Conservation (phyloP, 2,888 invertebrate species). For the Coelopa pilipes region DNA sequence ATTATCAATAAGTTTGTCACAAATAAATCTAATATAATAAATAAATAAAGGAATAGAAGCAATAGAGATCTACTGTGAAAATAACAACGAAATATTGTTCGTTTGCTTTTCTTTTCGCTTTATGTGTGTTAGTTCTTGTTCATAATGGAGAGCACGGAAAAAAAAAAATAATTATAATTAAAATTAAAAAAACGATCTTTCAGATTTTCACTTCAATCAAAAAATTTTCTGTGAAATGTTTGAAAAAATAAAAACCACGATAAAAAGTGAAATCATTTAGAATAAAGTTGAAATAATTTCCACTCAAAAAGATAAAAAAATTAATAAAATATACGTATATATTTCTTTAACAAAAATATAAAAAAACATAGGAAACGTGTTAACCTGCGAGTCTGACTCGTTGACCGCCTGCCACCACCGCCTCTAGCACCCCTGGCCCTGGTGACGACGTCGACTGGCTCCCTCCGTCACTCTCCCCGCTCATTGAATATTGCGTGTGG, state of each 20-base stretch:
- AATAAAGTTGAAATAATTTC: constrained; percentile 10
- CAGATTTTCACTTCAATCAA: constrained; percentile 20
- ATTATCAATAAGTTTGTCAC: too few relatives aligned
- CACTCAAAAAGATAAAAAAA: not conserved
- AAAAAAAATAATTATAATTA: constrained; percentile 23
- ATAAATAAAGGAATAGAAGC: not conserved
- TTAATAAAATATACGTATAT: not conserved
- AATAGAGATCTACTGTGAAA: not conserved
- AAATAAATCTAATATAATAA: not conserved
- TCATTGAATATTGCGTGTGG: not conserved
- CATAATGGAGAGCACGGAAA: constrained; percentile 1
- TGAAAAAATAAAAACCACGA: constrained; percentile 15
- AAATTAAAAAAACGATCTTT: constrained; percentile 21
- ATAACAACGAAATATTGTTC: too few relatives aligned
- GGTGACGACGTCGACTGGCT: constrained; percentile 4
- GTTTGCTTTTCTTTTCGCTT: constrained; percentile 1
- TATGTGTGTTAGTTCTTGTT: constrained; percentile 9
- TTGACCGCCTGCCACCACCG: constrained; percentile 5
- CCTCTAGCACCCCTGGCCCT: not conserved
- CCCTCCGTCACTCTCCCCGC: too few relatives aligned
- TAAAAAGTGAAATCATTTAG: constrained; percentile 19
- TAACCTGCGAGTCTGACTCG: constrained; percentile 8
- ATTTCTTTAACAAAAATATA: constrained; percentile 17
- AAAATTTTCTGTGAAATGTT: constrained; percentile 30
- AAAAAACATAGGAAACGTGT: not conserved